Conservation (phyloP, 2,113 vertebrate species). For the Empidonax alnorum region DNA sequence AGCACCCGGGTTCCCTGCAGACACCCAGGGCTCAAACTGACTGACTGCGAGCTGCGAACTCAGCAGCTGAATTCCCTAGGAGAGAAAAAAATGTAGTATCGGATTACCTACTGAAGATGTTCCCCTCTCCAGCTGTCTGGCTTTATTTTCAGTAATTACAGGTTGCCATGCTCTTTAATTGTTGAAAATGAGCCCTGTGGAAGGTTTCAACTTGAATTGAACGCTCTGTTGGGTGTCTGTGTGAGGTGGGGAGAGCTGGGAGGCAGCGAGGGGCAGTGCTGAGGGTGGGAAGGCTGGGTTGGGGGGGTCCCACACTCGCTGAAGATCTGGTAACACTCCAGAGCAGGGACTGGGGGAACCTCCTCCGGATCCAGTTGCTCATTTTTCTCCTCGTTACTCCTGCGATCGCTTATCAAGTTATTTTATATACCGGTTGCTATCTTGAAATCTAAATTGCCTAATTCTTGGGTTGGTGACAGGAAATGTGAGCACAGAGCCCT, state of each 20-base stretch:
- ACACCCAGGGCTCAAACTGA: neutral
- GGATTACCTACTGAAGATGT: conserved; percentile 6
- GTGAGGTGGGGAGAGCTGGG: neutral
- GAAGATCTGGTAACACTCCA: accelerated
- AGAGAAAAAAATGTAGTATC: neutral
- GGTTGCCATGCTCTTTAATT: conserved; percentile 52
- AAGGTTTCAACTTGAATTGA: conserved; percentile 22
- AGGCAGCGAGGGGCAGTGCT: neutral
- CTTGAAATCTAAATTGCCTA: conserved; percentile 50
- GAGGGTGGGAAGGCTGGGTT: neutral
- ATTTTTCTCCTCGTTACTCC: neutral
- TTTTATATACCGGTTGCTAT: conserved; percentile 18
- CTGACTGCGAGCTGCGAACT: neutral
- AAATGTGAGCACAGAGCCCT: conserved; percentile 27
- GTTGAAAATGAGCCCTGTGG: neutral
- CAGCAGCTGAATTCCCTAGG: neutral
- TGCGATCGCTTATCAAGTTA: neutral
- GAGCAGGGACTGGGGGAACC: neutral
- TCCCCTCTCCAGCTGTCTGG: conserved; percentile 1
- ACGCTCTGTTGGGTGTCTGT: conserved; percentile 11
- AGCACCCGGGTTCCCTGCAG: neutral
- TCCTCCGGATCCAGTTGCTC: neutral
- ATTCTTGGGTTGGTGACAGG: conserved; percentile 50
- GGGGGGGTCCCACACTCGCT: neutral
- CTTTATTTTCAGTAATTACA: conserved; percentile 52